Evolutionary conservation across 2,888 invertebrate species (phyloP).

Genomic region (Endomychus coccineus): DNA sequence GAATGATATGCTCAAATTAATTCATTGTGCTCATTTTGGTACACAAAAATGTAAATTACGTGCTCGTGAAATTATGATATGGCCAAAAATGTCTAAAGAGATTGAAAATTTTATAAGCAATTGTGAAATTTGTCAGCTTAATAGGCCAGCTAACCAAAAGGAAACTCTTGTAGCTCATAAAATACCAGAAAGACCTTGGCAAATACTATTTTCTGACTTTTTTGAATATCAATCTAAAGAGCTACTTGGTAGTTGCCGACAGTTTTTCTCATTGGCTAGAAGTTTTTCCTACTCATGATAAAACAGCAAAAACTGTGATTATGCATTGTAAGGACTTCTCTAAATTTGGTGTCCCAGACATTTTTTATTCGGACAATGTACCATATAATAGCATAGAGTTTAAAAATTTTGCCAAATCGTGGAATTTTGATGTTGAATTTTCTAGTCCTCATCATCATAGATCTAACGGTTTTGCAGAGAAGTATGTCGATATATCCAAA

Average conservation of each 20-base stretch:
- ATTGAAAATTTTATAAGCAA: slow-evolving; percentile 18
- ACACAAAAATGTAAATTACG: slow-evolving; percentile 11
- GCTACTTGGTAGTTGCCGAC: slow-evolving; percentile 26
- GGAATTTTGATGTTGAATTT: slow-evolving; percentile 8
- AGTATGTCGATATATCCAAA: slow-evolving; percentile 8
- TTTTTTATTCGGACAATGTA: slow-evolving; percentile 20
- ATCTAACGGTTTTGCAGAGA: slow-evolving; percentile 10
- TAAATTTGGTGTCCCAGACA: slow-evolving; percentile 15
- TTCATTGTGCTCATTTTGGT: slow-evolving; percentile 10
- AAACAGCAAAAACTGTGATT: slow-evolving; percentile 16
- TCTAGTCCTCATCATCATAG: slow-evolving; percentile 8
- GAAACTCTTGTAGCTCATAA: slow-evolving; percentile 17
- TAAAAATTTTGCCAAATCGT: slow-evolving; percentile 11
- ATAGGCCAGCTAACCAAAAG: slow-evolving; percentile 9
- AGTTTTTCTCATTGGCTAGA: slow-evolving; percentile 24
- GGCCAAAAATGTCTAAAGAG: slow-evolving; percentile 20
- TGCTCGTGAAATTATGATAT: slow-evolving; percentile 22
- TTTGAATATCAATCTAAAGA: slow-evolving; percentile 18
- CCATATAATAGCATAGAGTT: slow-evolving; percentile 23
- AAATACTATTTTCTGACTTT: slow-evolving; percentile 19
- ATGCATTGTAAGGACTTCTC: slow-evolving; percentile 12
- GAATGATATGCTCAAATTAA: slow-evolving; percentile 8
- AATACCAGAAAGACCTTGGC: slow-evolving; percentile 21
- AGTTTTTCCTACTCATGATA: slow-evolving; percentile 10
- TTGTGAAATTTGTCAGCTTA: slow-evolving; percentile 8